phyloP scores from a whole-genome alignment of 2,888 invertebrate species.

The Nemurella pictetii region DNA sequence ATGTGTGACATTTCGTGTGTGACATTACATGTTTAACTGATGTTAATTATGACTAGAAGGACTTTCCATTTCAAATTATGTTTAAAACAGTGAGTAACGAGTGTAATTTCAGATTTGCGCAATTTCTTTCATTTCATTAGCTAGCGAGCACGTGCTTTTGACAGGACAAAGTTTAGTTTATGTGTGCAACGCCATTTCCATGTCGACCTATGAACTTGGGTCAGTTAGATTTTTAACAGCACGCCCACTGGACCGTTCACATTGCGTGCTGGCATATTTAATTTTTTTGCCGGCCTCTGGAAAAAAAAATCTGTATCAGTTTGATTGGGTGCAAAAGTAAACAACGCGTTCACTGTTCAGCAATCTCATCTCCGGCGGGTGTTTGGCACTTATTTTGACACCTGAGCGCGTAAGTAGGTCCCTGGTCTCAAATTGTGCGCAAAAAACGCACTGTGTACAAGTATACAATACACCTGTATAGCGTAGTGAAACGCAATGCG shows the following conservation, averaged over 20 bases:
- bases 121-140: neutral
- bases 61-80: neutral
- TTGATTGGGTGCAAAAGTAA: neutral
- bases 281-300: neutral
- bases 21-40: too few relatives aligned
- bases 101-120: neutral
- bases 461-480: too few relatives aligned
- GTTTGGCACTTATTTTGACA: neutral
- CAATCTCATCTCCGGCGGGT: neutral
- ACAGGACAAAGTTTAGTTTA: neutral
- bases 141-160: neutral
- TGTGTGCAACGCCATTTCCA: neutral
- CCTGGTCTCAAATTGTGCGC: neutral
- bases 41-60: too few relatives aligned
- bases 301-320: neutral
- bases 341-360: neutral
- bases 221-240: neutral
- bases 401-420: neutral
- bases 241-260: neutral
- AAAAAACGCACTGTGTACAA: too few relatives aligned
- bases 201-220: neutral
- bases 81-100: neutral
- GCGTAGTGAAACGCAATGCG: neutral
- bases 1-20: too few relatives aligned
- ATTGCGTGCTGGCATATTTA: neutral